phyloP scores from a whole-genome alignment of 2,113 vertebrate genomes.

The Charina bottae region DNA sequence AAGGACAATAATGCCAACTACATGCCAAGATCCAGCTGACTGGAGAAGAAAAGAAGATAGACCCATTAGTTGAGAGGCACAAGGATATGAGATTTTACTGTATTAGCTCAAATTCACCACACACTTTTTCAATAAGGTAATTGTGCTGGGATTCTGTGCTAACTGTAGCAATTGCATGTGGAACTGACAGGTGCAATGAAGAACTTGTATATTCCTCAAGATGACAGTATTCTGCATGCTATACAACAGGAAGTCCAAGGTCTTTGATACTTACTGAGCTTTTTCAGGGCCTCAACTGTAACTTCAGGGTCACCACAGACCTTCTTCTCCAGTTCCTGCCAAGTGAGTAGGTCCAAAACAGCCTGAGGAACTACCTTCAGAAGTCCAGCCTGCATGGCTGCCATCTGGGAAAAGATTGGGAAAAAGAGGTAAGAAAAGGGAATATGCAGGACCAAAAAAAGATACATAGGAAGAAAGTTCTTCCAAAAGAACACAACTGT shows the following conservation, averaged over 20 bases:
- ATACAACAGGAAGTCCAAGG: background rate
- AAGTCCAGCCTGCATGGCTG: slow-evolving; percentile 92
- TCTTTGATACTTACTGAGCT: slow-evolving; percentile 78
- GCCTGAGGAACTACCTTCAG: slow-evolving; percentile 97
- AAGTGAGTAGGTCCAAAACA: slow-evolving; percentile 93
- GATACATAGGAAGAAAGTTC: background rate
- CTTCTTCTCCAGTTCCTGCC: slow-evolving; percentile 97
- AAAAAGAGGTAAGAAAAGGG: background rate
- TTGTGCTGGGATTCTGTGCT: background rate
- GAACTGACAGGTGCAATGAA: background rate
- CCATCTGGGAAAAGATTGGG: slow-evolving; percentile 76
- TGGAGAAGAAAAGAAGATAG: background rate
- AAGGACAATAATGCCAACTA: background rate
- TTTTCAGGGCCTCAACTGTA: slow-evolving; percentile 93
- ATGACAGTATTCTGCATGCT: background rate
- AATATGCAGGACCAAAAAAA: background rate
- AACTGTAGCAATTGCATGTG: background rate
- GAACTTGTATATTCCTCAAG: background rate
- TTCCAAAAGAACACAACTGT: background rate
- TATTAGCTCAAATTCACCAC: background rate
- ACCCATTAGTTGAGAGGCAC: background rate
- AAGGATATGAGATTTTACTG: background rate
- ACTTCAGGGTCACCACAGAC: slow-evolving; percentile 97
- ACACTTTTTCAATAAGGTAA: background rate
- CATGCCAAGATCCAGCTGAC: background rate